Evolutionary conservation across 1,140 invertebrate genomes (phyloP).

Genomic region (Bombyx mori): ASM3026992v2 NC_085121.1:5816001-5816500

Average conservation of each 20-base stretch:
- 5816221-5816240: conserved; percentile 64
- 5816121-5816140: conserved; percentile 35
- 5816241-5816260: conserved; percentile 35
- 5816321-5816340: conserved; percentile 27
- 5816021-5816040: conserved; percentile 71
- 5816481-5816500: too few relatives aligned
- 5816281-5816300: conserved; percentile 38
- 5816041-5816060: conserved; percentile 70
- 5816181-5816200: conserved; percentile 54
- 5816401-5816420: too few relatives aligned
- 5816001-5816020: conserved; percentile 71
- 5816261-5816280: conserved; percentile 31
- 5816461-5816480: too few relatives aligned
- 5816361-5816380: conserved; percentile 24
- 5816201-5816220: conserved; percentile 54
- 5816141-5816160: conserved; percentile 41
- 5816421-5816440: too few relatives aligned
- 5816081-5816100: conserved; percentile 61
- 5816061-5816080: conserved; percentile 53
- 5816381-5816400: too few relatives aligned
- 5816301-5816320: conserved; percentile 30
- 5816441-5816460: neutral
- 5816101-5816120: conserved; percentile 64
- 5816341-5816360: conserved; percentile 15
- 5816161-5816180: conserved; percentile 30